A percentile compares a stretch with the other conserved stretches of the same genome.
These are phyloP conservation scores for Rhabdomys dilectus DNA, from an alignment of 2,113 vertebrate species.

Conservation along the genomic window DNA sequence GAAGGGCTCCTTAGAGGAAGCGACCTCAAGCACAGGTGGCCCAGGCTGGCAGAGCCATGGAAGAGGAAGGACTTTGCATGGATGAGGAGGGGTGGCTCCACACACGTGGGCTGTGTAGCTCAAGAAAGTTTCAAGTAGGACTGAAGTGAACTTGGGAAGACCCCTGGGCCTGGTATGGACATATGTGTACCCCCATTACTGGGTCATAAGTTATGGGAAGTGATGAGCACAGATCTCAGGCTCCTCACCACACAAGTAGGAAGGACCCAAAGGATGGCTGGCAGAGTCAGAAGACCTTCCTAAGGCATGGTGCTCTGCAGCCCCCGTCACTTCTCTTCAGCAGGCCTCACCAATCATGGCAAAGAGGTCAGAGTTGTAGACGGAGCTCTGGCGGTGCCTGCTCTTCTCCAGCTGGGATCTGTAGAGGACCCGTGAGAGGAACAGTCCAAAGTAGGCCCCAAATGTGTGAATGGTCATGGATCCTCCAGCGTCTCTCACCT, in stretches of 20 bases:
- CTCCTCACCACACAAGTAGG: neutral
- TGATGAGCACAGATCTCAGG: neutral
- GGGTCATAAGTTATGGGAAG: neutral
- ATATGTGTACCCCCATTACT: neutral
- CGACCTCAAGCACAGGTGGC: neutral
- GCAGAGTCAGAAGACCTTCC: neutral
- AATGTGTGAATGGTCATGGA: slow-evolving; percentile 97
- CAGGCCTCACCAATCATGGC: slow-evolving; percentile 92
- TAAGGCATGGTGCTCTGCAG: neutral
- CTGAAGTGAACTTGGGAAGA: neutral
- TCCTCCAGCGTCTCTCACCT: slow-evolving; percentile 94
- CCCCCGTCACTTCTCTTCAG: fast-evolving
- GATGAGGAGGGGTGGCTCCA: neutral
- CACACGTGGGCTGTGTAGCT: neutral
- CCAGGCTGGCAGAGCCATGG: neutral
- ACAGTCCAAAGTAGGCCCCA: slow-evolving; percentile 94
- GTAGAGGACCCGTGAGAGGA: slow-evolving; percentile 91
- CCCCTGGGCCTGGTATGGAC: neutral
- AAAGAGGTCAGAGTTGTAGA: slow-evolving; percentile 91
- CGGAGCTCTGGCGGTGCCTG: slow-evolving; percentile 84
- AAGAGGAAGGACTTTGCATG: neutral
- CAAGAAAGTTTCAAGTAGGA: neutral
- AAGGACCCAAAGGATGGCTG: neutral
- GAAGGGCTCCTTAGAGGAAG: neutral
- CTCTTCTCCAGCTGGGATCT: slow-evolving; percentile 87